Base-by-base conservation (phyloP, 1,140 invertebrate species). In the Trachymyrmex cornetzi region DNA sequence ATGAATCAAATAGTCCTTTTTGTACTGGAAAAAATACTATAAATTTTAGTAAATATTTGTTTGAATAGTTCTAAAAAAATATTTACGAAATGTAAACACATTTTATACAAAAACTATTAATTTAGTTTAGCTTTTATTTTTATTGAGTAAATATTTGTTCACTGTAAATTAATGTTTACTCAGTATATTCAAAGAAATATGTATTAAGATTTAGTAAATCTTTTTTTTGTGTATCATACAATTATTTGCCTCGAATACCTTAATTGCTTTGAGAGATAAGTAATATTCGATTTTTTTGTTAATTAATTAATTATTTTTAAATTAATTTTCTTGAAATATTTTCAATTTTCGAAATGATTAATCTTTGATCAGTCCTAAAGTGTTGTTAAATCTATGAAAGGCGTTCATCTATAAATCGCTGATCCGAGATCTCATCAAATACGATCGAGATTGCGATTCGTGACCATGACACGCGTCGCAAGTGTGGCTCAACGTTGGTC, bases 381-480 rank as follows among this genome's bases (percentile, higher is more conserved):
- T 11, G 3, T 44, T n/a, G 7, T n/a, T 22, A 66, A 44, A 24
- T 48, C 11, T 48, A 57, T n/a, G n/a, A n/a, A 27, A 64, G 30
- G 14, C 7, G 30, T 50, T 14, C 50, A 16, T 4, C 34, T 77
- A 16, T 67, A 34, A 69, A 50, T 24, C 50, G 22, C 2, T 11
- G 34, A 7, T 44, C 24, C 7, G 7, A 88, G 59, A 75, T 89
- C 22, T 61, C 55, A 38, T 82, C 55, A 61, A 64, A 71, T 63
- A 44, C 30, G 61, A 77, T 81, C 22, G 24, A 3, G 38, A 77
- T 75, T 44, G 71, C 48, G 44, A 57, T 74, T 71, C 81, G 9
- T 34, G 55, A 57, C 53, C 57, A 34, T 3, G 53, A 63, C 85
- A 87, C 85, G 74, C 44, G 88, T 59, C 88, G 22, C 27, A 48